These are phyloP conservation scores for Callimorpha dominula DNA, from an alignment of 2,888 invertebrate genomes.

Conservation along the genomic window DNA sequence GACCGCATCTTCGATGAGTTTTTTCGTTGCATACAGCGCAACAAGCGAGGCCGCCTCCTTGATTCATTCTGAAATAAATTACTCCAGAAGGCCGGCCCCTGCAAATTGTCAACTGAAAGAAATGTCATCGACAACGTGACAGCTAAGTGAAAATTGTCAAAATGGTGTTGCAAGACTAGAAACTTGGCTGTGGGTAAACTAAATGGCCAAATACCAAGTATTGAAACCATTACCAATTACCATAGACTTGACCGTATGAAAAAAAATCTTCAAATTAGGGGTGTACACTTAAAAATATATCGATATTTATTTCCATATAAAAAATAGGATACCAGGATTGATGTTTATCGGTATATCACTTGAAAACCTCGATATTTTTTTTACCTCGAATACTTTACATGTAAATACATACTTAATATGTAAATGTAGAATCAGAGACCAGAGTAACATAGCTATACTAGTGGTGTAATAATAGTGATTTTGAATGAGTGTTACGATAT, in stretches of 20 bases:
- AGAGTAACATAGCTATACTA: no score
- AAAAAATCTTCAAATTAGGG: not conserved
- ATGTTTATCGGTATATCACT: no score
- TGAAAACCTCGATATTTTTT: no score
- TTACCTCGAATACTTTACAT: no score
- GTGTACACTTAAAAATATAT: no score
- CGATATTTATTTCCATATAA: no score
- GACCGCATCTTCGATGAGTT: slow-evolving; percentile 90
- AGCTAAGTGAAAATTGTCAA: slow-evolving; percentile 25
- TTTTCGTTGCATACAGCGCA: slow-evolving; percentile 89
- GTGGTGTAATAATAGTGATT: no score
- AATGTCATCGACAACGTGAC: slow-evolving; percentile 61
- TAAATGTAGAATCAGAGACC: no score
- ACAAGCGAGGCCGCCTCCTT: slow-evolving; percentile 76
- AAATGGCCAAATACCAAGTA: not conserved
- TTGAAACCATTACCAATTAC: not conserved
- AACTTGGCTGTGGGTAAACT: not conserved
- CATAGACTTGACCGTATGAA: not conserved
- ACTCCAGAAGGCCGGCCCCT: slow-evolving; percentile 68
- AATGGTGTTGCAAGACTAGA: slow-evolving; percentile 1
- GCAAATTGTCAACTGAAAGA: slow-evolving; percentile 61
- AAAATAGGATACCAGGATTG: no score
- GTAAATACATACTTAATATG: no score
- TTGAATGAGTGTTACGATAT: no score
- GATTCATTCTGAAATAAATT: slow-evolving; percentile 82